A percentile compares a stretch with the other conserved stretches of the same genome.
Conservation (phyloP, 2,888 invertebrate species). For the Metallyticus violacea region DNA sequence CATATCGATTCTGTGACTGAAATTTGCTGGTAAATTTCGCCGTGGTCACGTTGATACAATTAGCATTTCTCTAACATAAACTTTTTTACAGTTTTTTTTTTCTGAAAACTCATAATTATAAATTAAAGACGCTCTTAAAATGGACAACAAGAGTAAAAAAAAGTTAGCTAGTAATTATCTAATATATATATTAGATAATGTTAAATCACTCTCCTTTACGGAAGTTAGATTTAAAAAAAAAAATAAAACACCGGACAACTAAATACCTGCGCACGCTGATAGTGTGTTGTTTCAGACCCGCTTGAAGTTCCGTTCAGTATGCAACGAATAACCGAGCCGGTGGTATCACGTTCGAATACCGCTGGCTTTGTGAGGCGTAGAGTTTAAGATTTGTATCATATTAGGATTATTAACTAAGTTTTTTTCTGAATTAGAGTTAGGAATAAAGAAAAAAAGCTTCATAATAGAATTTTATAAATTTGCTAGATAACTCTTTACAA, state of each 20-base stretch:
- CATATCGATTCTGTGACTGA: too few species aligned
- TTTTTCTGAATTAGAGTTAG: background rate
- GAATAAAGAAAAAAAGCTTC: background rate
- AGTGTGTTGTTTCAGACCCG: background rate
- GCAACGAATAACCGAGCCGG: background rate
- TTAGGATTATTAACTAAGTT: background rate
- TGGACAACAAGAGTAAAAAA: background rate
- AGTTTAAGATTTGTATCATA: background rate
- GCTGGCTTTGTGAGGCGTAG: background rate
- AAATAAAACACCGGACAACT: background rate
- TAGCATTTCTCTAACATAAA: too few species aligned
- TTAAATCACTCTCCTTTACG: background rate
- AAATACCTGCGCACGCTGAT: background rate
- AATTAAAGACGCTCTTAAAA: background rate
- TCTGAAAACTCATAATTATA: too few species aligned
- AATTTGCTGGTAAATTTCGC: too few species aligned
- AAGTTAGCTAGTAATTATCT: background rate
- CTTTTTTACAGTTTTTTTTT: too few species aligned
- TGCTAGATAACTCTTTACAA: background rate
- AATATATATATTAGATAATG: background rate
- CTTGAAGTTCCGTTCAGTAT: background rate
- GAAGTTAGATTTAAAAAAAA: too few species aligned
- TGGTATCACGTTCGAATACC: background rate
- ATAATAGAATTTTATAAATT: slow-evolving; percentile 18
- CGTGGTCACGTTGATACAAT: too few species aligned